Percentiles rank a stretch among this genome's conserved stretches.
Conservation (phyloP, 2,113 vertebrate species). For the Sinocyclocheilus grahami region DNA sequence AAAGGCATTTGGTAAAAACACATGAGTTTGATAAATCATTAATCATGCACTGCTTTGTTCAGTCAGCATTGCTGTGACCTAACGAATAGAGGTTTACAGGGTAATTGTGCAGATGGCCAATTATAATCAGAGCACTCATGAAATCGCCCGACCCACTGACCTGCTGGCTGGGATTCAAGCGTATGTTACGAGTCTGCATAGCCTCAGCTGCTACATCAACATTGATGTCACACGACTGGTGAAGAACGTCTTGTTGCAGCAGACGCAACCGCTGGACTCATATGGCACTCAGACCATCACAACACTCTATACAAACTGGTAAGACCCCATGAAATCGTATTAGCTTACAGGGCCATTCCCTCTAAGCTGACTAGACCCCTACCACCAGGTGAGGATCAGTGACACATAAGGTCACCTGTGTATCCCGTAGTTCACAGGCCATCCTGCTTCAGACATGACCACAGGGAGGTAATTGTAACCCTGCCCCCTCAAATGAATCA, state of each 20-base stretch:
- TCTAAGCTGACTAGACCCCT: not conserved
- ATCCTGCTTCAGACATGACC: too few relatives aligned
- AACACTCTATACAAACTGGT: slow-evolving; percentile 93
- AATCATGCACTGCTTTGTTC: not conserved
- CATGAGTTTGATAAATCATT: not conserved
- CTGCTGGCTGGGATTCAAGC: slow-evolving; percentile 79
- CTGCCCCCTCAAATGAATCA: too few relatives aligned
- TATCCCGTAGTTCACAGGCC: too few relatives aligned
- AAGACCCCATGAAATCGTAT: not conserved
- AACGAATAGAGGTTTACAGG: slow-evolving; percentile 67
- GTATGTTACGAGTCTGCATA: slow-evolving; percentile 80
- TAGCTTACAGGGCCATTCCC: not conserved
- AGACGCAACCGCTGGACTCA: slow-evolving; percentile 86
- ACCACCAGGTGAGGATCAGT: not conserved
- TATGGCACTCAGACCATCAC: slow-evolving; percentile 85
- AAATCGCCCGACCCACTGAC: slow-evolving; percentile 87
- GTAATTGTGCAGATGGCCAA: slow-evolving; percentile 86
- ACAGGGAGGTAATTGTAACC: too few relatives aligned
- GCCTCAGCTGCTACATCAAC: slow-evolving; percentile 75
- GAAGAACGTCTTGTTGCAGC: slow-evolving; percentile 85
- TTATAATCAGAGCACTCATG: slow-evolving; percentile 83
- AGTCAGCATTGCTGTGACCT: slow-evolving; percentile 17
- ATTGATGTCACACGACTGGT: slow-evolving; percentile 82
- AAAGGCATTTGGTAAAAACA: not conserved
- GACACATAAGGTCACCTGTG: not conserved